Evolutionary conservation across 2,113 vertebrate genomes (phyloP).

Genomic region (Poeciliopsis turrubarensis): DNA sequence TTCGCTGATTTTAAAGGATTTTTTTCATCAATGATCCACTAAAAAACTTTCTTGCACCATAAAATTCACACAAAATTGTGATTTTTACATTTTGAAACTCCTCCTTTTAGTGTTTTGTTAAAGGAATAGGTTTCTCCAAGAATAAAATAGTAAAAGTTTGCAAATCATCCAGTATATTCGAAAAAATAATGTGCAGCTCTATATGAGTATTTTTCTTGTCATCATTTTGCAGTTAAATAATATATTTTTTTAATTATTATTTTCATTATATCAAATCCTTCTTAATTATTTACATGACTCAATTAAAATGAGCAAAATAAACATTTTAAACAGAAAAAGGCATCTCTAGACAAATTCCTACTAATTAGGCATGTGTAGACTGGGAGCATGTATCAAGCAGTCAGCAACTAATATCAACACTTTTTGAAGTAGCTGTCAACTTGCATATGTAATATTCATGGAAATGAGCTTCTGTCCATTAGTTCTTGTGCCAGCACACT

Average conservation of each 20-base stretch:
- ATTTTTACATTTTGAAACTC: not conserved
- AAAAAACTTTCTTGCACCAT: not conserved
- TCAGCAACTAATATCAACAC: slow-evolving; percentile 28
- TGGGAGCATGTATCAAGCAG: slow-evolving; percentile 24
- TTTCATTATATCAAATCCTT: not conserved
- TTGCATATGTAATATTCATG: slow-evolving; percentile 54
- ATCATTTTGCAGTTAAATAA: not conserved
- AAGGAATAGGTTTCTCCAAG: not conserved
- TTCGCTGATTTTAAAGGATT: not conserved
- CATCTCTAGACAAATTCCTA: slow-evolving; percentile 30
- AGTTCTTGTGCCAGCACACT: slow-evolving; percentile 58
- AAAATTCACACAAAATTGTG: not conserved
- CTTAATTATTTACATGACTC: not conserved
- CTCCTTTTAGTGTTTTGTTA: not conserved
- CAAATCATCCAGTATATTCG: not conserved
- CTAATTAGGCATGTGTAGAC: slow-evolving; percentile 1
- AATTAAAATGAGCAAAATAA: not conserved
- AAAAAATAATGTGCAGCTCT: not conserved
- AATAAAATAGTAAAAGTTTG: too few species aligned
- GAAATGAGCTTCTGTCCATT: slow-evolving; percentile 55
- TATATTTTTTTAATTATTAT: not conserved
- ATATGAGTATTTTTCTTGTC: not conserved
- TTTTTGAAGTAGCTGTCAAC: slow-evolving; percentile 61
- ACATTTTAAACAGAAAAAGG: not conserved
- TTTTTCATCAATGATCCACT: not conserved